Evolutionary conservation across 2,888 invertebrate genomes (phyloP).

Genomic region (Azorinus chamasolen): DNA sequence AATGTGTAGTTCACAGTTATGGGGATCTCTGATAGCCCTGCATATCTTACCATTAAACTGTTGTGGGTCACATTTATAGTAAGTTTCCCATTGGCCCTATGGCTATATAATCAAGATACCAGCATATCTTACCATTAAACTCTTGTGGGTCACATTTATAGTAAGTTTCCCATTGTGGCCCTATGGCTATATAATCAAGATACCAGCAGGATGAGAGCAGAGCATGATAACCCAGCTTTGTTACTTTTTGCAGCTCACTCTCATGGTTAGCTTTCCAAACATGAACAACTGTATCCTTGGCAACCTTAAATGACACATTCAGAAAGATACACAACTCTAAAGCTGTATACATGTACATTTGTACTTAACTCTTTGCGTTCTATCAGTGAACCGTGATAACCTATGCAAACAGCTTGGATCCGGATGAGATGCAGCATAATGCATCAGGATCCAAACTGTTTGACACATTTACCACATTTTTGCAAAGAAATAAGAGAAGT

Average conservation of each 20-base stretch:
- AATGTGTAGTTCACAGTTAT: too few relatives aligned
- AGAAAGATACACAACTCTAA: too few relatives aligned
- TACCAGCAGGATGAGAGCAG: conserved; percentile 96
- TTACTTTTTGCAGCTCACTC: conserved; percentile 87
- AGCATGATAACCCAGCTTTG: conserved; percentile 89
- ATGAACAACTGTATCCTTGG: conserved; percentile 91
- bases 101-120: conserved; percentile 92
- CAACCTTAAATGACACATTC: conserved; percentile 68
- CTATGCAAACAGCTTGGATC: too few relatives aligned
- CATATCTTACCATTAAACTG: conserved; percentile 85
- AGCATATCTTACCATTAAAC: conserved; percentile 88
- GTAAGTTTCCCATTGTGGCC: conserved; percentile 86
- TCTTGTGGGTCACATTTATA: conserved; percentile 87
- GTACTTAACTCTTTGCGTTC: too few relatives aligned
- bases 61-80: background rate
- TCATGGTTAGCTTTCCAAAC: conserved; percentile 90
- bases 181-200: conserved; percentile 90
- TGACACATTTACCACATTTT: too few relatives aligned
- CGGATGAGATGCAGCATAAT: too few relatives aligned
- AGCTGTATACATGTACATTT: background rate
- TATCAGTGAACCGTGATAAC: too few relatives aligned
- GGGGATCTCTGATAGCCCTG: too few relatives aligned
- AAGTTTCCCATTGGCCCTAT: background rate
- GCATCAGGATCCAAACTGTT: too few relatives aligned
- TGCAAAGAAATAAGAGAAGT: too few relatives aligned